phyloP scores from a whole-genome alignment of 2,888 invertebrate species.

The Drosophila acutilabella region DNA sequence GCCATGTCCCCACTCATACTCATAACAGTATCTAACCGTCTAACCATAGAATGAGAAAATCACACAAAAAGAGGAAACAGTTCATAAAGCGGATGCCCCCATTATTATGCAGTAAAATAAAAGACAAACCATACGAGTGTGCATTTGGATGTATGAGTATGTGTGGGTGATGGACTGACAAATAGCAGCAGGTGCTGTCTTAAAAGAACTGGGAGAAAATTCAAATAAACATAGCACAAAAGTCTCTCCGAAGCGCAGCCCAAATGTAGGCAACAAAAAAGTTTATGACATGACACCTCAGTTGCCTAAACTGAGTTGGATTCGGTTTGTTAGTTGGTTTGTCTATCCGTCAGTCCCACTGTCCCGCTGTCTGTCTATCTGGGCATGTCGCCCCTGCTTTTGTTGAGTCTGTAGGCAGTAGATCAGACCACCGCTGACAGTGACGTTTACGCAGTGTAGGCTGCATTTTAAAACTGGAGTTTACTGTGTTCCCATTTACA shows the following conservation, averaged over 20 bases:
- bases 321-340: conserved; percentile 27
- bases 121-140: conserved; percentile 7
- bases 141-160: background rate
- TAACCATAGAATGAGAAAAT: conserved; percentile 13
- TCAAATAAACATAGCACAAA: conserved; percentile 41
- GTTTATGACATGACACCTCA: conserved; percentile 37
- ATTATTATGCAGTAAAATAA: conserved; percentile 57
- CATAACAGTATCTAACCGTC: conserved; percentile 13
- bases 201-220: conserved; percentile 36
- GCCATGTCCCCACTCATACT: conserved; percentile 11
- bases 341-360: conserved; percentile 13
- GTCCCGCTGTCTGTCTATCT: conserved; percentile 26
- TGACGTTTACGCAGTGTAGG: conserved; percentile 22
- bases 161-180: conserved; percentile 43
- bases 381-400: conserved; percentile 8
- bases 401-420: conserved; percentile 45
- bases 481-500: conserved; percentile 19
- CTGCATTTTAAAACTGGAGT: conserved; percentile 23
- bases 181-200: conserved; percentile 67
- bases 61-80: conserved; percentile 28
- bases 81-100: conserved; percentile 61
- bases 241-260: conserved; percentile 30
- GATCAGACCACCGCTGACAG: conserved; percentile 57
- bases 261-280: conserved; percentile 34
- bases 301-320: conserved; percentile 54